These are phyloP conservation scores for Eulemur mongoz DNA, from an alignment of 2,797 vertebrate species.

Conservation along the genomic window DNA sequence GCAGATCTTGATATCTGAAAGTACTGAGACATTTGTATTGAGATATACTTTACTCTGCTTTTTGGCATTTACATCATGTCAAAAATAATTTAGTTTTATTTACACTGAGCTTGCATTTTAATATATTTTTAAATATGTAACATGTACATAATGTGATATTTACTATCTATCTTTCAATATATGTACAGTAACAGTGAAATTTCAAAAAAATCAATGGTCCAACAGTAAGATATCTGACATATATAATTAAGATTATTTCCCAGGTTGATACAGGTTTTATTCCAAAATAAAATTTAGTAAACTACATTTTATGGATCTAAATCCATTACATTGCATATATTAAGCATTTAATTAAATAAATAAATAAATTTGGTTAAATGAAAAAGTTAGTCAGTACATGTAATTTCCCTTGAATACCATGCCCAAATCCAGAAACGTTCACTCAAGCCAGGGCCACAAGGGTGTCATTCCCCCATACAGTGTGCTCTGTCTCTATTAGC, in stretches of 20 bases:
- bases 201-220: background rate
- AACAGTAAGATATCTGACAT: background rate
- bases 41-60: background rate
- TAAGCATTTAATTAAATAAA: background rate
- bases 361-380: background rate
- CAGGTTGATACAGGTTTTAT: background rate
- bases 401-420: background rate
- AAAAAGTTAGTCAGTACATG: background rate
- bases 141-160: background rate
- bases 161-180: background rate
- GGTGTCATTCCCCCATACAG: too few relatives aligned
- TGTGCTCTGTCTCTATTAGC: too few relatives aligned
- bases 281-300: background rate
- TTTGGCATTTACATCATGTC: background rate
- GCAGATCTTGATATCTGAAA: background rate
- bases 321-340: background rate
- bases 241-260: background rate
- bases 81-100: constrained; percentile 20
- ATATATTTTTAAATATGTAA: background rate
- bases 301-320: background rate
- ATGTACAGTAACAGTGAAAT: background rate
- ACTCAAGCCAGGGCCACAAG: background rate
- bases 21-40: background rate
- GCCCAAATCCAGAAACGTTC: background rate
- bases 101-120: background rate